Conservation (phyloP, 2,888 invertebrate genomes). For the Cerastis rubricosa region DNA sequence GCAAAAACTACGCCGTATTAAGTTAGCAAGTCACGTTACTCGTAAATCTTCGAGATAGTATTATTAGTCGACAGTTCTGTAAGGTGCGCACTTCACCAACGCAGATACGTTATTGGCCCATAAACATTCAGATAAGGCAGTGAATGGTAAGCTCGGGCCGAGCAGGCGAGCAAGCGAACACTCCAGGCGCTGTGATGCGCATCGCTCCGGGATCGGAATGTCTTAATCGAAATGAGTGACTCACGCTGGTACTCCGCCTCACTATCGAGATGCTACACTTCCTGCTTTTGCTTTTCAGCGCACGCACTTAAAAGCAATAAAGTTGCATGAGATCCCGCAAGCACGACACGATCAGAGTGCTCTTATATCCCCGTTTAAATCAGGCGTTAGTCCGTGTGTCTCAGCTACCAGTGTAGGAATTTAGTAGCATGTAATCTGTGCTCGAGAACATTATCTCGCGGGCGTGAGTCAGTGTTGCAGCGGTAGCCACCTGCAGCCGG, state of each 20-base stretch:
- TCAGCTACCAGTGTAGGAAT: conserved; percentile 3
- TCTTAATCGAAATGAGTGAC: conserved; percentile 61
- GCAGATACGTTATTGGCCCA: conserved; percentile 20
- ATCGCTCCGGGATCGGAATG: conserved; percentile 50
- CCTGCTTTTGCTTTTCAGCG: conserved; percentile 20
- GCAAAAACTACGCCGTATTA: conserved; percentile 1
- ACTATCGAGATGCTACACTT: conserved; percentile 21
- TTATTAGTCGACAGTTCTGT: conserved; percentile 8
- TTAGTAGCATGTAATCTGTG: conserved; percentile 21
- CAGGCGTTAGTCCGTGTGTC: background rate
- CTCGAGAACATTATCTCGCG: conserved; percentile 36
- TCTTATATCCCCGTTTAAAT: background rate
- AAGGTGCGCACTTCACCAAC: conserved; percentile 24
- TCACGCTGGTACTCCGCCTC: conserved; percentile 40
- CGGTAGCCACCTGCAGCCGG: conserved; percentile 66
- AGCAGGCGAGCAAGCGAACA: conserved; percentile 17
- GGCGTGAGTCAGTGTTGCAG: conserved; percentile 61
- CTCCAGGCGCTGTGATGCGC: conserved; percentile 34
- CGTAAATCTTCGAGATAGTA: conserved; percentile 12
- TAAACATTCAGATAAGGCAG: conserved; percentile 43
- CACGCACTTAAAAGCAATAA: conserved; percentile 9
- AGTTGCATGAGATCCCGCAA: background rate
- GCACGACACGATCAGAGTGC: background rate
- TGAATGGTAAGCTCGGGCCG: conserved; percentile 21
- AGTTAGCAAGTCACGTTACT: conserved; percentile 8